Evolutionary conservation across 2,113 vertebrate genomes (phyloP).

Genomic region (Monopterus albus): DNA sequence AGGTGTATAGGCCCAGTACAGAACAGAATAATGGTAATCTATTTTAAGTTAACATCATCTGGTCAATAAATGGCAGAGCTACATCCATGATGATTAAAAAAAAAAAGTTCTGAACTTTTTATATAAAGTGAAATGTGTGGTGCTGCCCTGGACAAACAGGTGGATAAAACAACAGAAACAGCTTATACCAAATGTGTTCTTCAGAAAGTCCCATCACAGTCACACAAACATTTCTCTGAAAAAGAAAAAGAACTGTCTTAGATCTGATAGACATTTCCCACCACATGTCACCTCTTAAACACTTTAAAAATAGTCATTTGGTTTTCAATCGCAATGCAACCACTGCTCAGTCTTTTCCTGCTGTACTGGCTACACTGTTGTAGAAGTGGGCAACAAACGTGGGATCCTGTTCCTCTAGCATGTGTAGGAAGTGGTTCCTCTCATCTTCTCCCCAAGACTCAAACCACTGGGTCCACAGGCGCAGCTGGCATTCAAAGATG

Average conservation of each 20-base stretch:
- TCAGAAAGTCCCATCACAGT: conserved; percentile 5
- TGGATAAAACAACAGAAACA: conserved; percentile 17
- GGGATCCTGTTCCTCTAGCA: conserved; percentile 85
- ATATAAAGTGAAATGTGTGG: background rate
- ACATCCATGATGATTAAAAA: background rate
- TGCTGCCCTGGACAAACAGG: background rate
- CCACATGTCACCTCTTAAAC: background rate
- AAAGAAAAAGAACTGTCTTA: background rate
- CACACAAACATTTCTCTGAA: background rate
- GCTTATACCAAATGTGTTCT: background rate
- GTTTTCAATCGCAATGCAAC: background rate
- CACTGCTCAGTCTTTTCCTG: conserved; percentile 79
- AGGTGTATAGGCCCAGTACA: too few species aligned
- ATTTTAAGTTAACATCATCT: background rate
- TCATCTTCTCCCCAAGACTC: conserved; percentile 89
- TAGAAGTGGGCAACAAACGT: conserved; percentile 87
- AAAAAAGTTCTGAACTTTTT: background rate
- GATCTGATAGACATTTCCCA: background rate
- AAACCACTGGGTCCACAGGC: conserved; percentile 93
- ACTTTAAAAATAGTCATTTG: background rate
- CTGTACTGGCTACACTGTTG: conserved; percentile 84
- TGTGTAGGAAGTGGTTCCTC: conserved; percentile 87
- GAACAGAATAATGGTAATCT: too few species aligned
- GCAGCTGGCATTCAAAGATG: conserved; percentile 91
- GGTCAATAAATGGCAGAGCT: background rate